phyloP scores from a whole-genome alignment of 2,797 vertebrate species.

The Moxostoma hubbsi region DNA sequence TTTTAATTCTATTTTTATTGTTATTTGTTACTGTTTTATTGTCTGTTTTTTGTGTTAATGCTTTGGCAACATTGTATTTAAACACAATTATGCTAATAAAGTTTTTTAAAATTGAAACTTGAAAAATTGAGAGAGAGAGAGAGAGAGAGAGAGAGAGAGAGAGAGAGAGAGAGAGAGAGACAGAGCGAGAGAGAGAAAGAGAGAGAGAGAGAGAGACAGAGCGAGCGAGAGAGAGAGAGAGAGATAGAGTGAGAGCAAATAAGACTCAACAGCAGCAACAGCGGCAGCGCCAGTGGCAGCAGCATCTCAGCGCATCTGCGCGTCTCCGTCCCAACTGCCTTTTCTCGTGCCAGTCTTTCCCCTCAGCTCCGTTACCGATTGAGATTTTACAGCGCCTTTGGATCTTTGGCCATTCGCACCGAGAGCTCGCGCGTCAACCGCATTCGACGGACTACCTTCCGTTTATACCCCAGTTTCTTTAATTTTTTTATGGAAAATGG shows the following conservation, averaged over 20 bases:
- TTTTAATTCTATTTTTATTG: too few species aligned
- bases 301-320: conserved; percentile 72
- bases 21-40: too few species aligned
- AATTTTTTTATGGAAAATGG: conserved; percentile 90
- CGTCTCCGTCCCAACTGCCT: conserved; percentile 60
- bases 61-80: too few species aligned
- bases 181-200: too few species aligned
- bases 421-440: conserved; percentile 68
- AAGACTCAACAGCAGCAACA: conserved; percentile 49
- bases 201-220: too few species aligned
- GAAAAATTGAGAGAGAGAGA: too few species aligned
- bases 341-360: conserved; percentile 64
- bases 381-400: conserved; percentile 68
- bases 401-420: conserved; percentile 69
- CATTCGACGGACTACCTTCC: conserved; percentile 63
- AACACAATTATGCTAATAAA: too few species aligned
- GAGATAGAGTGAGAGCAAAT: conserved; percentile 56
- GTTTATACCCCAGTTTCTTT: conserved; percentile 76
- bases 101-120: too few species aligned
- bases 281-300: conserved; percentile 58
- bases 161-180: too few species aligned
- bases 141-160: too few species aligned
- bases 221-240: too few species aligned
- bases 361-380: conserved; percentile 64
- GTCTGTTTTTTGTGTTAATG: too few species aligned